Base-by-base conservation (phyloP, 53 echinoderm and acorn worm genomes). In the Temnopleurus reevesii region DNA sequence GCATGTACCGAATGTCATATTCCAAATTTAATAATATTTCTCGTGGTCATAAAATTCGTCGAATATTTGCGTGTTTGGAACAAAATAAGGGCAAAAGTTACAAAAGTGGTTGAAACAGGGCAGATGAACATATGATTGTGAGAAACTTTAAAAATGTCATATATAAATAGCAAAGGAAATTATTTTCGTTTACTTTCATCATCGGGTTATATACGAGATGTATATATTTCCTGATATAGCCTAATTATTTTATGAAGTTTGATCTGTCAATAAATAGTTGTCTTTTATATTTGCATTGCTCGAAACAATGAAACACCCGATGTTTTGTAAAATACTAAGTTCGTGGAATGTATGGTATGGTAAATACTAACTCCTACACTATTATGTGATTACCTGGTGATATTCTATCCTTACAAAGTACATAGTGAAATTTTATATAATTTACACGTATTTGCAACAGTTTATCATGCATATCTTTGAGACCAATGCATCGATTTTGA, bases 251-350 rank as follows among this genome's bases (percentile, higher is more conserved):
- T 71, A 41, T n/a, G n/a, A 8, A 43, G 71, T 7, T 71, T 8
- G 18, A 71, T n/a, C 43, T 71, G 71, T 71, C 71, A 71, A 71
- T 71, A 71, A 71, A 38, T 21, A 6, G 36, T 26, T 71, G 36
- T 8, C 41, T 4, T 71, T 2, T 41, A 19, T 71, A 8, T 36
- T 71, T 71, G 36, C 41, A 71, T 71, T 21, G 23, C 71, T 7
- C 23, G 63, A 71, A 38, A 38, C 41, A 38, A 41, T 19, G 63
- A 71, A 71, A 71, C 41, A 71, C 41, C 21, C 41, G 41, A 41
- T 9, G 23, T 71, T 71, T 71, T 71, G 71, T 41, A 41, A 41
- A 71, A 38, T 3, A 71, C 41, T 36, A 71, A 38, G 36, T 21
- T 3, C n/a, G 9, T 21, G 71, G 71, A 71, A 71, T 71, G 19